Evolutionary conservation across 2,888 invertebrate genomes (phyloP).

Genomic region (Ophion ellenae): DNA sequence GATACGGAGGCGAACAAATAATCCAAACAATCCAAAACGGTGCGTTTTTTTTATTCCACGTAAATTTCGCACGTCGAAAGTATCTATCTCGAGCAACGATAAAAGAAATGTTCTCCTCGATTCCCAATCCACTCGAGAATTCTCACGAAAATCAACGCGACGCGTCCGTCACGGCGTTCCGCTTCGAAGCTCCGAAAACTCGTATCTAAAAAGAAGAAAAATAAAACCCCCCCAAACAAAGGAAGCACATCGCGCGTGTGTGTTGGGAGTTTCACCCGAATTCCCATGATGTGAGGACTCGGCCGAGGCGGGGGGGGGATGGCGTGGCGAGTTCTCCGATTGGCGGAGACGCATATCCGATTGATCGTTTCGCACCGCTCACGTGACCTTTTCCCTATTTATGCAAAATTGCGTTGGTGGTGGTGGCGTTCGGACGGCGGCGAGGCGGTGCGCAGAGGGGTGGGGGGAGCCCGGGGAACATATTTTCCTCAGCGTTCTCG

Average conservation of each 20-base stretch:
- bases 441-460: background rate
- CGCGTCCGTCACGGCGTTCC: too few relatives aligned
- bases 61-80: slow-evolving; percentile 6
- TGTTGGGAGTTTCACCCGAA: slow-evolving; percentile 39
- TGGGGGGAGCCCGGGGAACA: slow-evolving; percentile 55
- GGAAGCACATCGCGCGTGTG: slow-evolving; percentile 22
- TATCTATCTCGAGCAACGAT: slow-evolving; percentile 12
- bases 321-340: slow-evolving; percentile 59
- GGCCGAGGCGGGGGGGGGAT: background rate
- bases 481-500: slow-evolving; percentile 76
- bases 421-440: background rate
- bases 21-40: too few relatives aligned
- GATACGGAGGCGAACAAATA: too few relatives aligned
- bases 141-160: too few relatives aligned
- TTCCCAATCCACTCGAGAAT: background rate
- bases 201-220: slow-evolving; percentile 27
- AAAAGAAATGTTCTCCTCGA: background rate
- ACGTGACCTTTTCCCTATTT: slow-evolving; percentile 79
- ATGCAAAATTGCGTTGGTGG: slow-evolving; percentile 71
- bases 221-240: slow-evolving; percentile 29
- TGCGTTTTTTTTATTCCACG: slow-evolving; percentile 56
- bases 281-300: slow-evolving; percentile 49
- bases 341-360: slow-evolving; percentile 70
- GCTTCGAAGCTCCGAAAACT: slow-evolving; percentile 20
- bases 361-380: slow-evolving; percentile 75